Base-by-base conservation (phyloP, 2,797 vertebrate genomes). In the Danio jaintianensis region DNA sequence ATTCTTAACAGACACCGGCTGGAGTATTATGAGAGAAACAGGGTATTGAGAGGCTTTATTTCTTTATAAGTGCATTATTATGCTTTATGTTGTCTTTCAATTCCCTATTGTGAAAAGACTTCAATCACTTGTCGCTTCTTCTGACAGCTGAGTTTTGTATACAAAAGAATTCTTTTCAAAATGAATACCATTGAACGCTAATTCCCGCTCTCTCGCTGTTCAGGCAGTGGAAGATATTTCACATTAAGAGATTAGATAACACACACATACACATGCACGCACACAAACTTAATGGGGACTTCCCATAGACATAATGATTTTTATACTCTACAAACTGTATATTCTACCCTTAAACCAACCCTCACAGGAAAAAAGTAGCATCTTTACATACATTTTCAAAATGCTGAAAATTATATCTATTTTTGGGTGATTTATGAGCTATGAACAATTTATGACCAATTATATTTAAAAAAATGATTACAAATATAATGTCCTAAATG, bases 81-180 rank as follows among this genome's bases (percentile, higher is more conserved):
- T 38, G 61, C 4, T 62, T 74, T 50, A 1, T 48, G 29, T 74
- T 11, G 0, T 50, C 16, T 55, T 13, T 50, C 43, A n/a, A n/a
- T n/a, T 43, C 50, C 50, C 74, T 10, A 16, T n/a, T 52, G 20
- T 55, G 10, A 55, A 66, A n/a, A 7, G 0, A 76, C 20, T 66
- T 55, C 61, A 22, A 48, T 16, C 18, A 4, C n/a, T 43, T 48
- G 36, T 18, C 73, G 9, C 36, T 9, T 75, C 36, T 63, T 38
- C 63, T 72, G 52, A 42, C 61, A 76, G 63, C 16, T 63, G 29
- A 63, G 62, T 43, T 55, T 66, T 53, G 22, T 18, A 22, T 48
- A 48, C 71, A 61, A 75, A 66, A 76, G 18, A 43, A 16, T 38
- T 55, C 48, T 45, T 64, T 74, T 74, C 15, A 74, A 62, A 74